Conservation (phyloP, 2,113 vertebrate species). For the Megaptera novaeangliae region DNA sequence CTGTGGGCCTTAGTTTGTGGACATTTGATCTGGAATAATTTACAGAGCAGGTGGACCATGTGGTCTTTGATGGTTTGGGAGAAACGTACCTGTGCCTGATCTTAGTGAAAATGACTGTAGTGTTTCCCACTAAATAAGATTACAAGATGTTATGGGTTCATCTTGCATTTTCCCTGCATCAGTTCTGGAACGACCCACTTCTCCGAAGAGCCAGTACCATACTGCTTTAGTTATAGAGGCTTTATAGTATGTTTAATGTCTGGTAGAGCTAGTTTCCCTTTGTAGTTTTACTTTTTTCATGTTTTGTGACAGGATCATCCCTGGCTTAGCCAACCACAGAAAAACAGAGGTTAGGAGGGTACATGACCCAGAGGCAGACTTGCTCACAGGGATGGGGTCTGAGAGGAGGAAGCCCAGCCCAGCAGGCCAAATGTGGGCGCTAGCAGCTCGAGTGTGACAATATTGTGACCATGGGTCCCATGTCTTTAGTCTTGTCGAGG, state of each 20-base stretch:
- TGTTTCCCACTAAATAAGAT: constrained; percentile 1
- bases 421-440: neutral
- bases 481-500: neutral
- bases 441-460: too few species aligned
- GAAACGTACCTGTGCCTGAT: neutral
- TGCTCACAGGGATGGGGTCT: neutral
- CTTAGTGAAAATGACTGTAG: neutral
- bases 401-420: neutral
- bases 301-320: neutral
- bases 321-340: neutral
- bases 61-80: neutral
- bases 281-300: neutral
- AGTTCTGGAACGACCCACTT: neutral
- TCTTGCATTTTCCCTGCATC: neutral
- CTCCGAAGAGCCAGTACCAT: neutral
- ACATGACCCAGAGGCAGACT: neutral
- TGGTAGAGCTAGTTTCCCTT: neutral
- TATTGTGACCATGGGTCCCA: neutral
- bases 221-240: neutral
- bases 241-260: neutral
- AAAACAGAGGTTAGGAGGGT: neutral
- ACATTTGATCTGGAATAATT: neutral
- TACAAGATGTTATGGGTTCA: neutral
- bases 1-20: neutral
- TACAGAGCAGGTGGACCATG: neutral